Evolutionary conservation across 30 jellyfish, hydroid and myxozoan genomes (phyloP).

Genomic region (Calvadosia cruxmelitensis): DNA sequence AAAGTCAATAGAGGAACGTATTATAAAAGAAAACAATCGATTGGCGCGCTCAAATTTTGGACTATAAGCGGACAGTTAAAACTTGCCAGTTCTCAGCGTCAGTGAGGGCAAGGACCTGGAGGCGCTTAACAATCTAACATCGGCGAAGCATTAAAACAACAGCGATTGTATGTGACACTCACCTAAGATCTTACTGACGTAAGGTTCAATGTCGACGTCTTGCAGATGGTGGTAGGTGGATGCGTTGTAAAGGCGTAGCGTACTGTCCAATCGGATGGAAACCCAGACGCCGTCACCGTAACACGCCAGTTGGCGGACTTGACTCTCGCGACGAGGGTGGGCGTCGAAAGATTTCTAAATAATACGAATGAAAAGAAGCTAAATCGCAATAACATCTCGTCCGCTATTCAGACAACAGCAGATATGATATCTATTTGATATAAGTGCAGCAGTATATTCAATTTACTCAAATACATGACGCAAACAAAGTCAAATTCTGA

Average conservation of each 20-base stretch:
- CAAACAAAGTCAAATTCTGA: neutral
- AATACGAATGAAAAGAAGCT: neutral
- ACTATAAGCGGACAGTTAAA: too few species aligned
- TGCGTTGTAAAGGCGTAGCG: constrained; percentile 87
- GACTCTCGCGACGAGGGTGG: constrained; percentile 98
- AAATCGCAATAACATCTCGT: neutral
- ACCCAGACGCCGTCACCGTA: constrained; percentile 99
- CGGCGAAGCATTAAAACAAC: too few species aligned
- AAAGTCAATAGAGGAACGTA: too few species aligned
- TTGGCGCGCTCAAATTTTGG: too few species aligned
- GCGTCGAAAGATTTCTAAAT: constrained; percentile 89
- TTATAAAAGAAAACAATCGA: too few species aligned
- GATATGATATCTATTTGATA: too few species aligned
- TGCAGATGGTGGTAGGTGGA: constrained; percentile 89
- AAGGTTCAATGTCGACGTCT: constrained; percentile 96
- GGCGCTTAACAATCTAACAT: too few species aligned
- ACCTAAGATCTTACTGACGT: constrained; percentile 95
- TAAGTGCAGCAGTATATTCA: too few species aligned
- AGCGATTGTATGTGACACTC: too few species aligned
- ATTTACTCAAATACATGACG: neutral
- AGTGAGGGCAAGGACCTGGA: too few species aligned
- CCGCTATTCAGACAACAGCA: too few species aligned
- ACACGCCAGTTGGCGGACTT: constrained; percentile 92
- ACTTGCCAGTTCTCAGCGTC: too few species aligned
- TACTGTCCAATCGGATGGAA: constrained; percentile 92